Base-by-base conservation (phyloP, 92 coral and sea anemone genomes). In the Porites lobata region DNA sequence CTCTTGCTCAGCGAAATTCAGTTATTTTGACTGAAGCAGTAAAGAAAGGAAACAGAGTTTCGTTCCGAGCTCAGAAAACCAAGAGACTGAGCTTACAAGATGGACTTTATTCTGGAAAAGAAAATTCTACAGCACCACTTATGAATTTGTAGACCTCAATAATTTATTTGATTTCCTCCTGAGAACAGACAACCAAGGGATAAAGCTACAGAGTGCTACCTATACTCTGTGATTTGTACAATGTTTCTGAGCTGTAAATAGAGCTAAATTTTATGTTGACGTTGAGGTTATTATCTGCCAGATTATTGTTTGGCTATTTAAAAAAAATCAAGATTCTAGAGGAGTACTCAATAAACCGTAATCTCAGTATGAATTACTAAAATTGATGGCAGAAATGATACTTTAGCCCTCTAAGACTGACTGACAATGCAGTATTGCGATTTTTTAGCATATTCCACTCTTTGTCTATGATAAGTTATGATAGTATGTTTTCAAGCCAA, bases 41-140 rank as follows among this genome's bases (percentile, higher is more conserved):
- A 9, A 89, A 74, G 24, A 94, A 94, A 51, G 90, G 91, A 9
- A 94, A 86, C 80, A 92, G 69, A 82, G 77, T 81, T 7, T 91
- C 96, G 4, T 80, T 92, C 66, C 69, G 84, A 4, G 82, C 82
- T 18, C 64, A 84, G 87, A 84, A 84, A 62, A 74, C 72, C 14
- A 84, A 84, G 29, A 73, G 65, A 8, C 72, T 32, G 1, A 84
- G 87, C 29, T 75, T 74, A 53, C 87, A 84, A 62, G 98, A 91
- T 61, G 98, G 96, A 67, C 91, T 91, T 26, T 82, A 83, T 43
- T 79, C 86, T n/a, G 98, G 95, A 65, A 97, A 97, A 84, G 99
- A 97, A 76, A 97, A 97, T 69, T 50, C 91, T 13, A 81, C 68
- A 18, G 74, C 87, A 19, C 94, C 92, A 1, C 14, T 87, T 9